Percentiles rank a stretch among this genome's conserved stretches.
Conservation (phyloP, 1,140 invertebrate species). For the Dendroctonus valens region DNA sequence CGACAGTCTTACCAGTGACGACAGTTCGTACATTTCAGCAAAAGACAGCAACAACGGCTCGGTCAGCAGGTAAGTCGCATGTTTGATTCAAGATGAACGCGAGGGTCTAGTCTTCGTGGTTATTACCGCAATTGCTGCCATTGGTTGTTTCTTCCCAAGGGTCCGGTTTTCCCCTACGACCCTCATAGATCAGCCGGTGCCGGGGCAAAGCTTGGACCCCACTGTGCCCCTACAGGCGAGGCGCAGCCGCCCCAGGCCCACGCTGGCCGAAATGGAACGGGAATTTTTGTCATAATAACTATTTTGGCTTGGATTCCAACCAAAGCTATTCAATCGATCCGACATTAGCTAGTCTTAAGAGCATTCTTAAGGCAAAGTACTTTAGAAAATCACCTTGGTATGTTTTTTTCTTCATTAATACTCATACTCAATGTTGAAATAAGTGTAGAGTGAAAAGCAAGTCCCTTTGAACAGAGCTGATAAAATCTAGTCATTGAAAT, state of each 20-base stretch:
- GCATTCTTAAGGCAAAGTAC: background rate
- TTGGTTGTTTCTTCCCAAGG: slow-evolving; percentile 42
- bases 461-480: background rate
- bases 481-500: background rate
- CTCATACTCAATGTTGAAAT: background rate
- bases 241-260: slow-evolving; percentile 54
- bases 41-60: slow-evolving; percentile 66
- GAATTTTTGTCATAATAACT: slow-evolving; percentile 59
- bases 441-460: background rate
- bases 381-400: background rate
- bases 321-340: background rate
- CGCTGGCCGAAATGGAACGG: slow-evolving; percentile 57
- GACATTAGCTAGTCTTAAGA: background rate
- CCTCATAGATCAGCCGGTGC: slow-evolving; percentile 53
- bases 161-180: slow-evolving; percentile 80
- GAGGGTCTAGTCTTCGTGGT: no score
- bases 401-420: slow-evolving; percentile 1
- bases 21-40: slow-evolving; percentile 80
- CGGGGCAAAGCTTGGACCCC: slow-evolving; percentile 64
- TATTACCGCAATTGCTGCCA: no score
- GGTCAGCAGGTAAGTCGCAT: slow-evolving; percentile 51
- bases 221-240: slow-evolving; percentile 62
- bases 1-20: slow-evolving; percentile 79
- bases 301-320: background rate
- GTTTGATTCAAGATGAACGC: no score